A percentile compares a stretch with the other conserved stretches of the same genome.
phyloP scores from a whole-genome alignment of 2,797 vertebrate genomes.

The Chloroceryle inda region DNA sequence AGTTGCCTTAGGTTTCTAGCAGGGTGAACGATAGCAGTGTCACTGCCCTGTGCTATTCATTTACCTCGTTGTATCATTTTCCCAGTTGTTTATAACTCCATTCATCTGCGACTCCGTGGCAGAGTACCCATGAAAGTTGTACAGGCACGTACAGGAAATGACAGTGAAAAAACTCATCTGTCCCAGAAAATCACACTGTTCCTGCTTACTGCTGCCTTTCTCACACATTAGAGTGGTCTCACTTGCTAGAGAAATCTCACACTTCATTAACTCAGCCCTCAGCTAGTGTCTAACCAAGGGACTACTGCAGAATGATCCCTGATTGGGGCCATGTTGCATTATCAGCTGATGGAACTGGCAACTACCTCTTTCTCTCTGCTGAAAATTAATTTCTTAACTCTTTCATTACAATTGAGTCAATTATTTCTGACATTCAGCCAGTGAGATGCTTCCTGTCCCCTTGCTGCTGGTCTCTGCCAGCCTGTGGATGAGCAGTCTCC shows the following conservation, averaged over 20 bases:
- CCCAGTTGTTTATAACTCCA: background rate
- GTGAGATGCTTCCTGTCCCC: background rate
- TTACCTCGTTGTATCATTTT: background rate
- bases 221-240: background rate
- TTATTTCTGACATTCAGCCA: background rate
- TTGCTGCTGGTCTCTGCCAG: background rate
- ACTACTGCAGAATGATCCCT: background rate
- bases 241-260: background rate
- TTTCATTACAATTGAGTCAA: background rate
- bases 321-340: background rate
- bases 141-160: background rate
- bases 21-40: background rate
- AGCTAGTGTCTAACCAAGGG: background rate
- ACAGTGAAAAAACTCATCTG: background rate
- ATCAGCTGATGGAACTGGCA: background rate
- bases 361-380: background rate
- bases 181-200: background rate
- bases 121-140: background rate
- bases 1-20: background rate
- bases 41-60: background rate
- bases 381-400: conserved; percentile 17
- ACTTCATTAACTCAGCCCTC: background rate
- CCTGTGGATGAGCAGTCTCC: background rate
- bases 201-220: background rate
- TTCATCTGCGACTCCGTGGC: background rate